Evolutionary conservation across 2,797 vertebrate species (phyloP).

Genomic region (Onychomys torridus): DNA sequence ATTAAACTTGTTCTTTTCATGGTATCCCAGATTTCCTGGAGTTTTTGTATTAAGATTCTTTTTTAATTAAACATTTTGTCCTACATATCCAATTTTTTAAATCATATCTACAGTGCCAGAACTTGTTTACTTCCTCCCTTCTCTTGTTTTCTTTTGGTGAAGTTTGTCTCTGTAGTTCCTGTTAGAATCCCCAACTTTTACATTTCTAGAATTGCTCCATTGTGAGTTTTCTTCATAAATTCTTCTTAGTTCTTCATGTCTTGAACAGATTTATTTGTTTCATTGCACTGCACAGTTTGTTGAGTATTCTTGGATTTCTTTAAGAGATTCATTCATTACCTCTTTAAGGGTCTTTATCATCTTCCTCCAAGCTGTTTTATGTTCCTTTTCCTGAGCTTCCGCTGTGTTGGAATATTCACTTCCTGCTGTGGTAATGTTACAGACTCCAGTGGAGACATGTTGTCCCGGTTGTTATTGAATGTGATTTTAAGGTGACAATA

Average conservation of each 20-base stretch:
- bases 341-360: neutral
- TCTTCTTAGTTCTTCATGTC: neutral
- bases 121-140: neutral
- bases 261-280: neutral
- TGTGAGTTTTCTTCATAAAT: neutral
- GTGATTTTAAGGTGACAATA: neutral
- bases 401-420: neutral
- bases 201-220: neutral
- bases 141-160: neutral
- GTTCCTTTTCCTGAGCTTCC: neutral
- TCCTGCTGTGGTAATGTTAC: fast-evolving
- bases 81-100: neutral
- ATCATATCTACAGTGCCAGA: neutral
- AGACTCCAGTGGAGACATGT: neutral
- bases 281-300: neutral
- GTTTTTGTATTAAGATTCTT: neutral
- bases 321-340: neutral
- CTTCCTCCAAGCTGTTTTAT: neutral
- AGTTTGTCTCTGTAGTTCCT: neutral
- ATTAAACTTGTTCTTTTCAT: too few relatives aligned
- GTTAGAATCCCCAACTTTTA: neutral
- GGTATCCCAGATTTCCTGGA: neutral
- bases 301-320: neutral
- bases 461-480: neutral
- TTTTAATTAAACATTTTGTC: neutral